phyloP scores from a whole-genome alignment of 2,113 vertebrate genomes.

The Kryptolebias marmoratus region DNA sequence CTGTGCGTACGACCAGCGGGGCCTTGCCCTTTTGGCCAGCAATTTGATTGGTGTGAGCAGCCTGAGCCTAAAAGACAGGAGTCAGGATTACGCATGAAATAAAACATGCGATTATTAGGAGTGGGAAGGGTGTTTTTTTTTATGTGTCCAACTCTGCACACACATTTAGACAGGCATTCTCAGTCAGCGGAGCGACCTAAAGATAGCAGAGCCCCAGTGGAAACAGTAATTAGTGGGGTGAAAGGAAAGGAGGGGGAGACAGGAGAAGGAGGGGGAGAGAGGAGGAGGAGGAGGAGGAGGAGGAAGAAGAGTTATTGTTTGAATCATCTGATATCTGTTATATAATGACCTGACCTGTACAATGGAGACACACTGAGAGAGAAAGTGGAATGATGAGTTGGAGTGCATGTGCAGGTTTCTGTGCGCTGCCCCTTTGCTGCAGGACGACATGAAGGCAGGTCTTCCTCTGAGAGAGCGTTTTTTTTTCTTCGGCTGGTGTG shows the following conservation, averaged over 20 bases:
- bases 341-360: conserved; percentile 64
- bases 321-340: conserved; percentile 74
- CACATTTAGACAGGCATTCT: conserved; percentile 50
- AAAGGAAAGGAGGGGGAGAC: conserved; percentile 45
- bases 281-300: conserved; percentile 10
- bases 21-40: conserved; percentile 61
- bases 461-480: too few species aligned
- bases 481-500: too few species aligned
- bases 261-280: not conserved
- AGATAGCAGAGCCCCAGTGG: conserved; percentile 74
- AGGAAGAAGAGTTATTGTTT: conserved; percentile 66
- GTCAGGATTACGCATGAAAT: not conserved
- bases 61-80: not conserved
- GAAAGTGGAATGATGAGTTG: conserved; percentile 1
- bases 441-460: not conserved
- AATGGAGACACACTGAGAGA: conserved; percentile 59
- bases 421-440: not conserved
- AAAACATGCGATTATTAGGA: conserved; percentile 49
- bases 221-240: conserved; percentile 76
- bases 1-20: conserved; percentile 30
- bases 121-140: conserved; percentile 21
- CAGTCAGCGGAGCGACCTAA: conserved; percentile 70
- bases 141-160: conserved; percentile 27
- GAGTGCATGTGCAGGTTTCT: conserved; percentile 3
- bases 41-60: conserved; percentile 42